Evolutionary conservation across 2,113 vertebrate genomes (phyloP), one percentile per base, ranked within the genome.

Genomic region (Burhinus bistriatus): DNA sequence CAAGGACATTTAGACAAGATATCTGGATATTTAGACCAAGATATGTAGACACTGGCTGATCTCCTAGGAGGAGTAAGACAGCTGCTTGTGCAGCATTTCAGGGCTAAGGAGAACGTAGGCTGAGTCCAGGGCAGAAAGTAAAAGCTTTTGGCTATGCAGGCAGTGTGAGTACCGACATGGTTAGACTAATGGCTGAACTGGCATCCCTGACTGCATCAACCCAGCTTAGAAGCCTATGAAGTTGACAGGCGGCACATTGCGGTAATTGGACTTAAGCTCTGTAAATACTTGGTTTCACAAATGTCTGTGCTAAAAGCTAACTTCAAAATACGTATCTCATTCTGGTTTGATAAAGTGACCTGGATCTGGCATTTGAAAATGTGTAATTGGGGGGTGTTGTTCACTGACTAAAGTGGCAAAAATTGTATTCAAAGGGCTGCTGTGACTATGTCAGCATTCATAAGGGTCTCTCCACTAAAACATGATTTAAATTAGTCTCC

Each of bases 251-350:
- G 38, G 52, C 86, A 90, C 49, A 22, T 80, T 88, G 79, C 65
- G n/a, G 12, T 87, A 91, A 94, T 64, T 61, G 20, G 51, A 83
- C n/a, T 73, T 83, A 55, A 61, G 49, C 57, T 83, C 73, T 26
- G 54, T 62, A 92, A 95, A 88, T 86, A 90, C 80, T 95, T 86
- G 45, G 42, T 45, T 95, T 83, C 83, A 36, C 58, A 88, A 93
- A 64, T 11, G 34, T 57, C 42, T 54, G 27, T 59, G 17, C 61
- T 59, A 76, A 75, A 47, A 87, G 13, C 25, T 64, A 64, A 85
- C 58, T 93, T 83, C 9, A 32, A 83, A 88, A 83, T 18, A 42
- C 1, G 0, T 32, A 49, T 51, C 82, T 85, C 42, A 42, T 68
- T 87, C 58, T 40, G n/a, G 23, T 32, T 83, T 84, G n/a, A 80